Conservation (phyloP, 2,888 invertebrate species). For the Trileptium ribeirensis region DNA sequence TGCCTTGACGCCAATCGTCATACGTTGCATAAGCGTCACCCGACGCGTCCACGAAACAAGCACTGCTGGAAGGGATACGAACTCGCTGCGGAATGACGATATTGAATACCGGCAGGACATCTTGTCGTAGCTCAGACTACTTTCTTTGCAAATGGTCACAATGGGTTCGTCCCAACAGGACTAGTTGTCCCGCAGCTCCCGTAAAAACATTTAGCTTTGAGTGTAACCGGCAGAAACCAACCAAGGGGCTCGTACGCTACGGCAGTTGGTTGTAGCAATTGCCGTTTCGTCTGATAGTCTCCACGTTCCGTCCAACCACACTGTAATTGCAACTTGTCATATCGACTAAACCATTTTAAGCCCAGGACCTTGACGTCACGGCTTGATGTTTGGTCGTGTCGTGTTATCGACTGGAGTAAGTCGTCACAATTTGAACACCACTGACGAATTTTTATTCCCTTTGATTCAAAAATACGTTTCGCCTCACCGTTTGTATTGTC, state of each 20-base stretch:
- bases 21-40: conserved; percentile 16
- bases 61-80: too few relatives aligned
- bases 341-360: background rate
- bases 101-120: background rate
- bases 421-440: too few relatives aligned
- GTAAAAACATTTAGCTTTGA: conserved; percentile 27
- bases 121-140: background rate
- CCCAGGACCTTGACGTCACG: background rate
- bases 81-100: background rate
- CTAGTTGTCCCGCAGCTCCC: conserved; percentile 20
- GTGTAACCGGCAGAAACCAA: conserved; percentile 28
- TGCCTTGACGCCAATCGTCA: conserved; percentile 17
- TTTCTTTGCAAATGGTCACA: background rate
- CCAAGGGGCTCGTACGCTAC: conserved; percentile 34
- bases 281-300: background rate
- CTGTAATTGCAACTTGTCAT: background rate
- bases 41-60: conserved; percentile 20
- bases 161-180: conserved; percentile 19
- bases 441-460: background rate
- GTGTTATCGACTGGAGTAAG: too few relatives aligned
- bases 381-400: too few relatives aligned
- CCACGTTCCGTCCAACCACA: too few relatives aligned
- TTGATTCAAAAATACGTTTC: background rate
- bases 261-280: background rate
- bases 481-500: background rate